Evolutionary conservation across 2,797 vertebrate genomes (phyloP).

Genomic region (Channallabes apus): DNA sequence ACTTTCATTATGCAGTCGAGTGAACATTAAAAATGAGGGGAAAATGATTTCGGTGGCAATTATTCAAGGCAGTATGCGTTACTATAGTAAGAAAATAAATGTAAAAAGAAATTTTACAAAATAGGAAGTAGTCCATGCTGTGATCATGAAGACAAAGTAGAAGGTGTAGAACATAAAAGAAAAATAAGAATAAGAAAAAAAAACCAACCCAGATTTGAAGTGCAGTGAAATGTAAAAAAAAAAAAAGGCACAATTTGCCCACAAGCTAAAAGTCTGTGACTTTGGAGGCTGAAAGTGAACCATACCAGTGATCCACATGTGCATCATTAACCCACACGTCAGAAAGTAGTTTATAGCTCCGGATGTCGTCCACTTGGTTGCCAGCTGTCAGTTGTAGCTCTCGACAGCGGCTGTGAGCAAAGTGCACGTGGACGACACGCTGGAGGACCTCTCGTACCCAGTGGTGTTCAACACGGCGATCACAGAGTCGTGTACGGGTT

Average conservation of each 20-base stretch:
- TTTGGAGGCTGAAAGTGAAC: constrained; percentile 2
- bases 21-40: constrained; percentile 18
- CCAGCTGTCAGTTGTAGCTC: constrained; percentile 46
- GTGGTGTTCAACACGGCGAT: constrained; percentile 63
- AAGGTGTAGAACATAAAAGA: constrained; percentile 24
- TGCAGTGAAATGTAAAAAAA: constrained; percentile 48
- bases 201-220: neutral
- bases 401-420: constrained; percentile 63
- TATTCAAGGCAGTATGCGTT: neutral
- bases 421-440: constrained; percentile 80
- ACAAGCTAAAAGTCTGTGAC: constrained; percentile 44
- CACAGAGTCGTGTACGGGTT: constrained; percentile 47
- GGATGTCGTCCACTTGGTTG: neutral
- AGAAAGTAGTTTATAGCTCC: neutral
- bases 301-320: neutral
- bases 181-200: constrained; percentile 18
- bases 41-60: neutral
- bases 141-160: neutral
- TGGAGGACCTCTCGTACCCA: constrained; percentile 74
- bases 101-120: constrained; percentile 36
- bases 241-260: constrained; percentile 40
- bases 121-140: neutral
- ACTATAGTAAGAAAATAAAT: neutral
- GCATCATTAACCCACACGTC: neutral
- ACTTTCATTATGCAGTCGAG: constrained; percentile 13